These are phyloP conservation scores for Limnephilus marmoratus DNA, from an alignment of 2,888 invertebrate genomes.

Conservation along the genomic window DNA sequence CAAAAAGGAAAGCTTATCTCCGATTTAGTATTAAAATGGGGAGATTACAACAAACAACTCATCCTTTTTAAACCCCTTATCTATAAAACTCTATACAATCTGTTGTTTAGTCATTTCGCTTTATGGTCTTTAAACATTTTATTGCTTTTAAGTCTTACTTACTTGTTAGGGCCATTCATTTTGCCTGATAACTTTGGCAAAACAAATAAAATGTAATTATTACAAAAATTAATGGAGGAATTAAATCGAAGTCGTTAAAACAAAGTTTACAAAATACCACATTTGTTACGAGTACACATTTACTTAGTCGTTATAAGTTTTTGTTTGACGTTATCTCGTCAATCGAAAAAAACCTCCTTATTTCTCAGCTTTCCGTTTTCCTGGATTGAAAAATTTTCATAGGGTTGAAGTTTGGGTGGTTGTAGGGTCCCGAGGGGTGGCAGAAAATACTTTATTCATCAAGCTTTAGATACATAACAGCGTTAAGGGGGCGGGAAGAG, in stretches of 20 bases:
- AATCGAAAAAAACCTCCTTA: neutral
- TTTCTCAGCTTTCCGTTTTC: neutral
- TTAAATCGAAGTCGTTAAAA: neutral
- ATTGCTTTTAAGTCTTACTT: neutral
- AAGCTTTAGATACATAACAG: slow-evolving; percentile 24
- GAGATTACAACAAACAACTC: neutral
- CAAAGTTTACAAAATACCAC: neutral
- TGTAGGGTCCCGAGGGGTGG: neutral
- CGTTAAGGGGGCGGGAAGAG: slow-evolving; percentile 5
- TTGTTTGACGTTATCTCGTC: neutral
- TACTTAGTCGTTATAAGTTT: neutral
- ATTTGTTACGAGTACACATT: neutral
- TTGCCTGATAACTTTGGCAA: neutral
- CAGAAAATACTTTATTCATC: slow-evolving; percentile 24
- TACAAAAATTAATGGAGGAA: neutral
- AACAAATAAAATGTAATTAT: neutral
- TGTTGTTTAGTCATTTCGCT: neutral
- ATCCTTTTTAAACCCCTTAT: neutral
- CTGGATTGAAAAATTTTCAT: neutral
- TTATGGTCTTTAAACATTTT: neutral
- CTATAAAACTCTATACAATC: neutral
- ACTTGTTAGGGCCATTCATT: neutral
- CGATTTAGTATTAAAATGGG: neutral
- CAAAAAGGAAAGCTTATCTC: neutral
- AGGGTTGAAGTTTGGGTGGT: neutral